phyloP scores from a whole-genome alignment of 2,797 vertebrate species.

The Hydrolagus colliei region DNA sequence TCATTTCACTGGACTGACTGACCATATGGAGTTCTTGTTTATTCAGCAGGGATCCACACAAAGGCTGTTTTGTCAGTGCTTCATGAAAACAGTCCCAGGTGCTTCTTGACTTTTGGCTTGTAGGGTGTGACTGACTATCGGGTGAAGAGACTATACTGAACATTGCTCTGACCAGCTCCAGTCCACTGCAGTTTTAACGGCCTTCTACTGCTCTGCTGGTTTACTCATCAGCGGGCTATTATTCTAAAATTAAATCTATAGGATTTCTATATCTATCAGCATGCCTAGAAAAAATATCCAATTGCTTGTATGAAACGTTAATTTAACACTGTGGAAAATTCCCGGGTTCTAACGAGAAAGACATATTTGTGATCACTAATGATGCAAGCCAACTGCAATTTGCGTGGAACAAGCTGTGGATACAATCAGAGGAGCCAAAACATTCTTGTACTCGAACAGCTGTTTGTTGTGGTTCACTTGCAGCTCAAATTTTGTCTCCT shows the following conservation, averaged over 20 bases:
- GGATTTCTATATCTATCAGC: neutral
- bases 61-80: constrained; percentile 12
- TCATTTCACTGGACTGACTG: neutral
- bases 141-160: no score
- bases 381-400: neutral
- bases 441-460: neutral
- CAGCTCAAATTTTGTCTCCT: neutral
- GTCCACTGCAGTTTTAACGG: neutral
- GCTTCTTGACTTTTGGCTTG: neutral
- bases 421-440: neutral
- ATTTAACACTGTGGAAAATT: neutral
- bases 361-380: neutral
- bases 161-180: neutral
- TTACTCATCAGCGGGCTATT: neutral
- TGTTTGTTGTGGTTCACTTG: neutral
- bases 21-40: neutral
- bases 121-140: neutral
- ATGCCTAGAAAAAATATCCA: neutral
- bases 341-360: no score
- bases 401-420: neutral
- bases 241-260: neutral
- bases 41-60: neutral
- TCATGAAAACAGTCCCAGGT: constrained; percentile 1
- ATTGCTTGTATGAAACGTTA: neutral
- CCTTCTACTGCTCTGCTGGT: no score